Conservation (phyloP, 2,797 vertebrate genomes). For the Novumbra hubbsi region DNA sequence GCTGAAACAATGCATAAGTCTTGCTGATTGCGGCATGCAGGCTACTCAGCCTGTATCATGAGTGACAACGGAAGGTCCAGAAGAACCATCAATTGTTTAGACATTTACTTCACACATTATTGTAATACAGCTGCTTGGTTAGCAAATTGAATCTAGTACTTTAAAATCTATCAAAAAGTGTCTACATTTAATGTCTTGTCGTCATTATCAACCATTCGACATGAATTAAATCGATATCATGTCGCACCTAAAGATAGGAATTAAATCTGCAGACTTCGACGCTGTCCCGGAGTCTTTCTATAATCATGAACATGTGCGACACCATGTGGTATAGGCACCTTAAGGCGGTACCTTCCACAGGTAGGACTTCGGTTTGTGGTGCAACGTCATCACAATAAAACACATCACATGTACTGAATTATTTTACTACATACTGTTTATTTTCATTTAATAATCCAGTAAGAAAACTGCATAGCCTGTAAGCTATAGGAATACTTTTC, state of each 20-base stretch:
- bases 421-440: background rate
- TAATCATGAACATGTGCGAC: slow-evolving; percentile 53
- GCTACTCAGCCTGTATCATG: no score
- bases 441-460: background rate
- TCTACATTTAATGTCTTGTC: background rate
- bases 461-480: slow-evolving; percentile 11
- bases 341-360: background rate
- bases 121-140: background rate
- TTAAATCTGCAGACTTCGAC: background rate
- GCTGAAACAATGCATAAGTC: background rate
- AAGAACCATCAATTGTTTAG: background rate
- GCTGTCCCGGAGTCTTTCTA: rapidly evolving
- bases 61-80: no score
- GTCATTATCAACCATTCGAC: background rate
- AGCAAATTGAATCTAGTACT: background rate
- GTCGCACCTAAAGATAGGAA: background rate
- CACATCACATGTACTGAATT: background rate
- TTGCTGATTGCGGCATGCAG: background rate
- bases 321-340: slow-evolving; percentile 43
- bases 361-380: background rate
- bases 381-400: background rate
- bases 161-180: background rate
- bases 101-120: background rate
- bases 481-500: background rate
- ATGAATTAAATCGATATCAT: background rate